Base-by-base conservation (phyloP, 2,888 invertebrate genomes). In the Caradrina kadenii region DNA sequence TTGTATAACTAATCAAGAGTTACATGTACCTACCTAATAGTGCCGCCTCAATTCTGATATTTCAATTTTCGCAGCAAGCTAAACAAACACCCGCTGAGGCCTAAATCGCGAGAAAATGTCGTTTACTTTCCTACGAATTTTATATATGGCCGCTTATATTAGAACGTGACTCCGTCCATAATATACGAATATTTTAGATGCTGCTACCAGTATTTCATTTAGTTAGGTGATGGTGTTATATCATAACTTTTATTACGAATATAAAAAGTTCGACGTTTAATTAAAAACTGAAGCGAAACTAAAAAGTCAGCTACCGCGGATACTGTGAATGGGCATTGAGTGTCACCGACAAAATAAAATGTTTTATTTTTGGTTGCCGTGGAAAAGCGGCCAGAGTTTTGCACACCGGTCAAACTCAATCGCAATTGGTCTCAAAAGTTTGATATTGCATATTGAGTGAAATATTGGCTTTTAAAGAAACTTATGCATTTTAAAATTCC, bases 91-190 rank as follows among this genome's bases (percentile, higher is more conserved):
- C 22, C 21, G 35, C 49, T n/a, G 19, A 49, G 54, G 53, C 63
- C 48, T 11, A 63, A 73, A 68, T 58, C 22, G 54, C 56, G 48
- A 39, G 50, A 54, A 73, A 75, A 62, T 52, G 63, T 49, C 69
- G 66, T 77, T 82, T 73, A 62, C 48, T 59, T 68, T 49, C 68
- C 54, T 61, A 62, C 50, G 31, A 60, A 70, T 69, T 80, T 80
- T 66, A 74, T 68, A 63, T 71, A 79, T 65, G 53, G 63, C 55
- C 48, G 54, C 54, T 75, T 83, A 81, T 54, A 52, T 59, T 26
- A 21, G 71, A 50, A 81, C 75, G 78, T 83, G 84, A 75, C 65
- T 80, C 19, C 53, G 48, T 63, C n/a, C 35, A 21, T 59, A 11
- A 65, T 63, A 52, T 67, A 68, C n/a, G 50, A 19, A 63, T 70